Conservation (phyloP, 2,888 invertebrate species). For the Tribolium freemani region DNA sequence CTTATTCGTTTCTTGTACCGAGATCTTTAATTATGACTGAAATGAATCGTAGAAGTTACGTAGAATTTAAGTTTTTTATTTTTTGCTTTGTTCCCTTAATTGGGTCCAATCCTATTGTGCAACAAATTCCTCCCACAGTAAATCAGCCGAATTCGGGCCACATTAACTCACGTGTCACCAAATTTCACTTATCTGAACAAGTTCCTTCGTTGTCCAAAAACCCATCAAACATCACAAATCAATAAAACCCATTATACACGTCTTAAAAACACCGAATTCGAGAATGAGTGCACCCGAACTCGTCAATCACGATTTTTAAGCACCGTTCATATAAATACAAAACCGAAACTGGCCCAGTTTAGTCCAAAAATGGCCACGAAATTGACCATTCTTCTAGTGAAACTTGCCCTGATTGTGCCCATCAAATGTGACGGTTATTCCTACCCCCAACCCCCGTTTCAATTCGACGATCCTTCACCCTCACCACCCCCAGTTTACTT, state of each 20-base stretch:
- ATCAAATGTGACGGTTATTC: slow-evolving; percentile 48
- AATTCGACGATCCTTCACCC: slow-evolving; percentile 55
- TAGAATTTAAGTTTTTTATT: no score
- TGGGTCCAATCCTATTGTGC: background rate
- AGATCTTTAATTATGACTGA: no score
- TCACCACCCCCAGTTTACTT: slow-evolving; percentile 51
- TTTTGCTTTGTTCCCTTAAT: no score
- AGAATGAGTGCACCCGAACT: slow-evolving; percentile 43
- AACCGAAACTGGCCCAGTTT: slow-evolving; percentile 5
- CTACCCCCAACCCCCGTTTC: slow-evolving; percentile 57
- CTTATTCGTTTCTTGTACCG: no score
- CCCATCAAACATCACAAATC: slow-evolving; percentile 43
- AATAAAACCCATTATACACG: slow-evolving; percentile 51
- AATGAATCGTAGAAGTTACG: no score
- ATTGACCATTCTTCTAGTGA: background rate
- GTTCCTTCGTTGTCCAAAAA: slow-evolving; percentile 27
- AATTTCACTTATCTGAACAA: slow-evolving; percentile 23
- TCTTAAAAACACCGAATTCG: slow-evolving; percentile 43
- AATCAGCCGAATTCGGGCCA: background rate
- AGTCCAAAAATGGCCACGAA: slow-evolving; percentile 10
- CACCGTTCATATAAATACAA: slow-evolving; percentile 39
- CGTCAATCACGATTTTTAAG: slow-evolving; percentile 43
- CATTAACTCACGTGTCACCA: background rate
- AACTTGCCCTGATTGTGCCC: background rate
- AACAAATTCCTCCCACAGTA: background rate